Evolutionary conservation across 2,888 invertebrate genomes (phyloP).

Genomic region (Drosophila paranaensis): DNA sequence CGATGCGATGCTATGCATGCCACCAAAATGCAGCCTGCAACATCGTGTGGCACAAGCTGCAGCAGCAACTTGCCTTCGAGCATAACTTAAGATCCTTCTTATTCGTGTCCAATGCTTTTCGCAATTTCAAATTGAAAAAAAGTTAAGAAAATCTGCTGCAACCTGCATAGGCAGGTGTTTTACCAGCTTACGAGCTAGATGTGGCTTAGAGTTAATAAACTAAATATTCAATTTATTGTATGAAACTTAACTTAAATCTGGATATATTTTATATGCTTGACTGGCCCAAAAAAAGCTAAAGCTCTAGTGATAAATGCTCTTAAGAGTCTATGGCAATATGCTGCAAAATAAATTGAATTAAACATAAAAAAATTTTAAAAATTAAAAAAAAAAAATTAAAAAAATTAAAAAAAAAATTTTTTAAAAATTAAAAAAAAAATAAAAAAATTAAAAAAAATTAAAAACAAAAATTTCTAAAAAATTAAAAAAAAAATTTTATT

Average conservation of each 20-base stretch:
- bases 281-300: background rate
- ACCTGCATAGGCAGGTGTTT: constrained; percentile 15
- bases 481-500: too few relatives aligned
- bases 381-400: too few relatives aligned
- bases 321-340: too few relatives aligned
- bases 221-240: background rate
- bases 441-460: too few relatives aligned
- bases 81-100: constrained; percentile 17
- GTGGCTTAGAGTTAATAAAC: background rate
- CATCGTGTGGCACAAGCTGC: constrained; percentile 14
- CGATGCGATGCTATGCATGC: constrained; percentile 7
- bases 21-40: constrained; percentile 29
- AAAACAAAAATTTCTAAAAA: too few relatives aligned
- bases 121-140: constrained; percentile 13
- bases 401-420: too few relatives aligned
- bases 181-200: background rate
- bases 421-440: too few relatives aligned
- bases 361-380: too few relatives aligned
- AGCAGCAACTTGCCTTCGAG: constrained; percentile 1
- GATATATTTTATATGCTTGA: background rate
- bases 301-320: too few relatives aligned
- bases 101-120: constrained; percentile 19
- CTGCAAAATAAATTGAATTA: too few relatives aligned
- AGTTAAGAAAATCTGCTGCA: background rate
- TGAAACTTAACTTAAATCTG: background rate